Conservation (phyloP, 2,888 invertebrate species). For the Hyposoter didymator region DNA sequence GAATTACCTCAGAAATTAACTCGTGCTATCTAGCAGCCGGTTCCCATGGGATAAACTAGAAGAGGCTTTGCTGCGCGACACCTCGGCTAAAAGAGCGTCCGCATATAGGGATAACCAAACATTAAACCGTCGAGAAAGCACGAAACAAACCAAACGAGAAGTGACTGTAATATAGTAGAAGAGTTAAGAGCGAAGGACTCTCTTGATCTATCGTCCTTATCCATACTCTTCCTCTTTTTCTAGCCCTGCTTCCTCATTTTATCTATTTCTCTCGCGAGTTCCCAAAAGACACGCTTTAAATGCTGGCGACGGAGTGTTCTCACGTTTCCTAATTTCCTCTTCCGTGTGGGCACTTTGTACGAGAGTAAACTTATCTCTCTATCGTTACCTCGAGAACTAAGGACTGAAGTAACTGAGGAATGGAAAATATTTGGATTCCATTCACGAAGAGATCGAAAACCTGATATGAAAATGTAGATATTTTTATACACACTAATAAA, state of each 20-base stretch:
- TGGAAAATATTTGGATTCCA: slow-evolving; percentile 48
- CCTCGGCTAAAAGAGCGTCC: slow-evolving; percentile 4
- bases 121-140: slow-evolving; percentile 37
- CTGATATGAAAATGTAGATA: slow-evolving; percentile 13
- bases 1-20: slow-evolving; percentile 8
- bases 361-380: slow-evolving; percentile 44
- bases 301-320: slow-evolving; percentile 40
- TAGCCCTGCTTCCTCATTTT: background rate
- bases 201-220: slow-evolving; percentile 9
- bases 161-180: slow-evolving; percentile 39
- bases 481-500: background rate
- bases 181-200: slow-evolving; percentile 23
- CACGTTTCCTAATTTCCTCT: slow-evolving; percentile 43
- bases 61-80: slow-evolving; percentile 3
- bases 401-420: slow-evolving; percentile 16
- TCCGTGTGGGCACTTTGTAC: slow-evolving; percentile 26
- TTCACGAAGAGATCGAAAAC: slow-evolving; percentile 4
- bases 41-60: background rate
- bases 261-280: slow-evolving; percentile 23
- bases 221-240: background rate
- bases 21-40: slow-evolving; percentile 2
- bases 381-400: slow-evolving; percentile 27
- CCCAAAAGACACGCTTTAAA: slow-evolving; percentile 23
- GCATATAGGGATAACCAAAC: slow-evolving; percentile 31
- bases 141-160: slow-evolving; percentile 18